Evolutionary conservation across 30 jellyfish, hydroid and myxozoan genomes (phyloP).

Genomic region (Catostylus mosaicus): DNA sequence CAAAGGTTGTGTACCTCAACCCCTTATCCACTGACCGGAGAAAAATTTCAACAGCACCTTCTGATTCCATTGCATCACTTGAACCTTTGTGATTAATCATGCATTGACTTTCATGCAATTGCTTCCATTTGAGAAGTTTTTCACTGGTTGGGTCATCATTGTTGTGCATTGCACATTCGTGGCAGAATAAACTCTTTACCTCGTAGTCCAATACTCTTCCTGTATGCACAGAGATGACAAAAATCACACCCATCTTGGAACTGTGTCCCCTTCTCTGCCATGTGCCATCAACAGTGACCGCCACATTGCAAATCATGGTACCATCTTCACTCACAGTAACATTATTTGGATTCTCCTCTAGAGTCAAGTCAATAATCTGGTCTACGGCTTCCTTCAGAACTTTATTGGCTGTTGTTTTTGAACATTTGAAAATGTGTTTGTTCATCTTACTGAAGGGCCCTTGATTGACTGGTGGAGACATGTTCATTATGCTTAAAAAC

Average conservation of each 20-base stretch:
- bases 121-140: background rate
- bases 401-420: background rate
- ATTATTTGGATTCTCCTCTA: background rate
- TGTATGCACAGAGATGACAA: background rate
- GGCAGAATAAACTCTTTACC: background rate
- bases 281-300: constrained; percentile 23
- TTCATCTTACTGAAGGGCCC: background rate
- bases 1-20: constrained; percentile 23
- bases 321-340: background rate
- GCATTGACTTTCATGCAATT: background rate
- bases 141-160: background rate
- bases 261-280: background rate
- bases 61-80: constrained; percentile 2
- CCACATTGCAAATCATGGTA: background rate
- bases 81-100: background rate
- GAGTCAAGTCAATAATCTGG: background rate
- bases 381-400: background rate
- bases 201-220: constrained; percentile 6
- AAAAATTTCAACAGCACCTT: constrained; percentile 24
- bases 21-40: constrained; percentile 31
- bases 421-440: background rate
- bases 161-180: background rate
- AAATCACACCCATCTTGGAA: constrained; percentile 11
- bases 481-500: background rate
- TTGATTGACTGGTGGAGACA: background rate